phyloP scores from a whole-genome alignment of 2,888 invertebrate genomes.

The Ypsolopha sequella region DNA sequence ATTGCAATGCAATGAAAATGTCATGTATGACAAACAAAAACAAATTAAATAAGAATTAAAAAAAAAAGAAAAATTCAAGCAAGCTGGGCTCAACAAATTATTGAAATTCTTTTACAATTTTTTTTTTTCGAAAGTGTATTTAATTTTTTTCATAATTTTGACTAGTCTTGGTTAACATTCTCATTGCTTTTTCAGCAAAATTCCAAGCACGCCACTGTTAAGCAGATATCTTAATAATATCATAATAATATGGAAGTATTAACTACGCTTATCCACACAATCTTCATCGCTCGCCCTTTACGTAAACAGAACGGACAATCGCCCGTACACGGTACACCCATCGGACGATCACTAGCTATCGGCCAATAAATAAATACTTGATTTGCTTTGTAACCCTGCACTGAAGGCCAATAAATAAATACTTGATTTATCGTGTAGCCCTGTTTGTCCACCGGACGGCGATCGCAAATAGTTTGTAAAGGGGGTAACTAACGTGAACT shows the following conservation, averaged over 20 bases:
- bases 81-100: no score
- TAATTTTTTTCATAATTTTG: no score
- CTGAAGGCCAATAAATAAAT: slow-evolving; percentile 56
- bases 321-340: slow-evolving; percentile 51
- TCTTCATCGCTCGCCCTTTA: slow-evolving; percentile 27
- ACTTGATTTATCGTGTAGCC: slow-evolving; percentile 64
- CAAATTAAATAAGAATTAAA: no score
- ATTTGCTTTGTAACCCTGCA: slow-evolving; percentile 65
- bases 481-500: slow-evolving; percentile 49
- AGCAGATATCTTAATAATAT: background rate
- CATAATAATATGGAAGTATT: background rate
- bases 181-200: no score
- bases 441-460: slow-evolving; percentile 23
- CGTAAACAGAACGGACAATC: slow-evolving; percentile 36
- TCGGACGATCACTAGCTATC: slow-evolving; percentile 57
- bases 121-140: no score
- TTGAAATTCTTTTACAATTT: no score
- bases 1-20: no score
- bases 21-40: no score
- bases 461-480: slow-evolving; percentile 34
- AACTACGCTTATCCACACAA: slow-evolving; percentile 21
- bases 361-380: slow-evolving; percentile 65
- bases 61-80: no score
- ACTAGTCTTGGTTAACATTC: no score
- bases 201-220: no score